Conservation (phyloP, 1,140 invertebrate genomes). For the silkworm (Bombyx mori) region DNA sequence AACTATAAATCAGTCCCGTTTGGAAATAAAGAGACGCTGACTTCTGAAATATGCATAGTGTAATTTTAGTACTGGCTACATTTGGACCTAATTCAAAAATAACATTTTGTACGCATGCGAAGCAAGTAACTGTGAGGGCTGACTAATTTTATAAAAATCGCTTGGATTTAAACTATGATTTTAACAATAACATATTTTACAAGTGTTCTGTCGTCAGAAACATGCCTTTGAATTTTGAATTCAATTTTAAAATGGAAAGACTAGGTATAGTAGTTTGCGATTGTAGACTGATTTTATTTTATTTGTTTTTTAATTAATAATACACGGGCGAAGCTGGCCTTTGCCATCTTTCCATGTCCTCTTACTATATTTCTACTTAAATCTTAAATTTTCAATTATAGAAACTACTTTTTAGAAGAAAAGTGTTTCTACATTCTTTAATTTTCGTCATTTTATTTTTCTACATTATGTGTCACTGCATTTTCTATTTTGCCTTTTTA, state of each 20-base stretch:
- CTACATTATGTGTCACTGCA: constrained; percentile 4
- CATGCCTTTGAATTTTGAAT: constrained; percentile 27
- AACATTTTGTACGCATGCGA: no score
- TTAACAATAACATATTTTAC: constrained; percentile 16
- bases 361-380: constrained; percentile 5
- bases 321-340: constrained; percentile 16
- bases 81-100: no score
- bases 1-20: neutral
- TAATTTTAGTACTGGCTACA: constrained; percentile 6
- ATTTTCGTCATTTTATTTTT: constrained; percentile 13
- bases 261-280: constrained; percentile 8
- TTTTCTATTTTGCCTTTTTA: constrained; percentile 6
- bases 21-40: constrained; percentile 18
- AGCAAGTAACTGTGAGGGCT: no score
- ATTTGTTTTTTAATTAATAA: neutral
- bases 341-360: constrained; percentile 16
- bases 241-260: constrained; percentile 26
- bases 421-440: constrained; percentile 40
- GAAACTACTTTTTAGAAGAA: constrained; percentile 45
- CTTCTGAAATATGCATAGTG: constrained; percentile 21
- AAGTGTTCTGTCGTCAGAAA: constrained; percentile 36
- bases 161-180: constrained; percentile 2
- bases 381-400: constrained; percentile 22
- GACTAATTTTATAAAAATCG: no score
- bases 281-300: neutral